Percentiles rank a stretch among this genome's conserved stretches.
phyloP scores from a whole-genome alignment of 2,888 invertebrate genomes.

The Spodoptera picta region DNA sequence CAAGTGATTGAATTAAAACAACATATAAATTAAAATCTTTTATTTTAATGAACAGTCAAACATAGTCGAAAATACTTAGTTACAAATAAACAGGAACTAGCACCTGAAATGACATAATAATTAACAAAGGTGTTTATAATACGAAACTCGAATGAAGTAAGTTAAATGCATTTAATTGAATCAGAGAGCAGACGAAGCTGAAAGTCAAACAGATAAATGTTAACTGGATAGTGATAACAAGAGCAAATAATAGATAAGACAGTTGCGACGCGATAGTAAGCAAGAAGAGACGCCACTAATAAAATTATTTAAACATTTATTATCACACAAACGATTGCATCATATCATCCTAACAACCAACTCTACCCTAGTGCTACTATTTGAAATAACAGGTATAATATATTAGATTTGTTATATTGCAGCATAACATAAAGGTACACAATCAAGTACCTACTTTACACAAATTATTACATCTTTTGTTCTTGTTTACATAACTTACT shows the following conservation, averaged over 20 bases:
- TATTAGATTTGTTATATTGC: conserved; percentile 6
- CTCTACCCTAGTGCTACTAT: conserved; percentile 29
- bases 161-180: conserved; percentile 55
- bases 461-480: conserved; percentile 41
- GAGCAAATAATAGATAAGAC: conserved; percentile 67
- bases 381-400: conserved; percentile 27
- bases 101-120: conserved; percentile 59
- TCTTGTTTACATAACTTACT: conserved; percentile 24
- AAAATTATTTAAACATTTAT: conserved; percentile 11
- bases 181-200: conserved; percentile 51
- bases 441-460: conserved; percentile 18
- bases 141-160: conserved; percentile 29
- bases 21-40: conserved; percentile 19
- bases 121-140: conserved; percentile 37
- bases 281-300: conserved; percentile 37
- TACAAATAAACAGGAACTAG: conserved; percentile 65
- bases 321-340: conserved; percentile 60
- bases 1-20: not conserved
- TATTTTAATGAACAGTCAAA: conserved; percentile 54
- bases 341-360: conserved; percentile 35
- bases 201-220: conserved; percentile 39
- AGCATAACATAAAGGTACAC: conserved; percentile 11
- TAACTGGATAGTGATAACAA: conserved; percentile 54
- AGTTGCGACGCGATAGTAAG: conserved; percentile 56
- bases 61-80: conserved; percentile 37